Percentiles rank a stretch among this genome's conserved stretches.
phyloP scores from a whole-genome alignment of 2,888 invertebrate genomes.

The Gonocerus acuteangulatus region DNA sequence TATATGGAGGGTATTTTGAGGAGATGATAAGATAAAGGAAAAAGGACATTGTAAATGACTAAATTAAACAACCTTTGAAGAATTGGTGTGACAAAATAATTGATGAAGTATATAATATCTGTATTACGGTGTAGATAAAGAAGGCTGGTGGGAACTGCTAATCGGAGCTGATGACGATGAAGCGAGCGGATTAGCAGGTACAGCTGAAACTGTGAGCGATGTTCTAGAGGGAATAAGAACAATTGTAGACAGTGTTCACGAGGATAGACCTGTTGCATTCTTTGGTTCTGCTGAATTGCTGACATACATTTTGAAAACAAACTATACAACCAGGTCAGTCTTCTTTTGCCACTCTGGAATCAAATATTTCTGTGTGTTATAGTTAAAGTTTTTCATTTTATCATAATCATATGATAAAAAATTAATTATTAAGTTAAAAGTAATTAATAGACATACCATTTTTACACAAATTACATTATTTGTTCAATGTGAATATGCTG shows the following conservation, averaged over 20 bases:
- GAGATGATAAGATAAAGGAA: too few relatives aligned
- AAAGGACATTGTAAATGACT: too few relatives aligned
- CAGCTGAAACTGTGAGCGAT: constrained; percentile 59
- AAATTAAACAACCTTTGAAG: too few relatives aligned
- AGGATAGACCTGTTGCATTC: constrained; percentile 58
- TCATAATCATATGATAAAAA: too few relatives aligned
- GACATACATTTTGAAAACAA: constrained; percentile 63
- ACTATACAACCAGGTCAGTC: constrained; percentile 56
- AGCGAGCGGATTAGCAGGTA: constrained; percentile 55
- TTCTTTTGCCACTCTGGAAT: background rate
- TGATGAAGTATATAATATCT: too few relatives aligned
- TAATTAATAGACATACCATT: too few relatives aligned
- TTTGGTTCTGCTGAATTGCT: constrained; percentile 64
- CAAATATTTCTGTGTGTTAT: background rate
- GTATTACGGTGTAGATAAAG: constrained; percentile 59
- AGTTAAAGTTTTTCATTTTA: background rate
- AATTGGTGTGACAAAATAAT: too few relatives aligned
- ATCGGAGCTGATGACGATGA: constrained; percentile 58
- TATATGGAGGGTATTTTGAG: too few relatives aligned
- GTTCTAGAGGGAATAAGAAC: constrained; percentile 63
- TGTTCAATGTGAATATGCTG: too few relatives aligned
- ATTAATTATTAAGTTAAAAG: background rate
- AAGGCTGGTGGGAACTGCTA: constrained; percentile 71
- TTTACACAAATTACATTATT: too few relatives aligned
- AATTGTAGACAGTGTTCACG: constrained; percentile 47